Conservation (phyloP, 2,797 vertebrate genomes). For the Cyprinella venusta region DNA sequence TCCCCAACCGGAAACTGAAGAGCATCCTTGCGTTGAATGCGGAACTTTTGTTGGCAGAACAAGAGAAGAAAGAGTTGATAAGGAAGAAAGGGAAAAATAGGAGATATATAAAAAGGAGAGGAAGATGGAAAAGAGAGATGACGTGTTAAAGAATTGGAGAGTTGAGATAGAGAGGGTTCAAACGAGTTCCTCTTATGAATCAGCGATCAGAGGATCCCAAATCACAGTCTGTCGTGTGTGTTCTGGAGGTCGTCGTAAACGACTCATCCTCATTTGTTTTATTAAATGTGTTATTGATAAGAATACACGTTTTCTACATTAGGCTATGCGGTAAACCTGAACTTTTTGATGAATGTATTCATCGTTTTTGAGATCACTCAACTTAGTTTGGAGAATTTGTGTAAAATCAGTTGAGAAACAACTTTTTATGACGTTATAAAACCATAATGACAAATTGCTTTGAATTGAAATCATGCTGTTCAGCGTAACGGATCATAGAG, state of each 20-base stretch:
- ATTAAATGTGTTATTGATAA: neutral
- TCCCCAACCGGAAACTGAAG: too few relatives aligned
- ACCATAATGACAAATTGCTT: neutral
- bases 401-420: neutral
- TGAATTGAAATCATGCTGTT: neutral
- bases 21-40: too few relatives aligned
- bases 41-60: too few relatives aligned
- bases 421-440: neutral
- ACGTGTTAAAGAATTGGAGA: neutral
- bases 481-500: neutral
- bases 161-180: neutral
- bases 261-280: neutral
- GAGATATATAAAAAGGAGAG: neutral
- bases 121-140: neutral
- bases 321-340: neutral
- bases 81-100: neutral
- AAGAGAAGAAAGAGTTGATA: neutral
- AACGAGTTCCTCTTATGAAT: neutral
- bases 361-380: neutral
- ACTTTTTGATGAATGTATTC: neutral
- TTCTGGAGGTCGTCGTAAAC: neutral
- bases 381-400: neutral
- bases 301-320: neutral
- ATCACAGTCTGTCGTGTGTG: too few relatives aligned
- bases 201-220: too few relatives aligned